A percentile compares a stretch with the other conserved stretches of the same genome.
Evolutionary conservation across 37 sponge, comb jelly and placozoan genomes (phyloP).

Genomic region (Corticium candelabrum): DNA sequence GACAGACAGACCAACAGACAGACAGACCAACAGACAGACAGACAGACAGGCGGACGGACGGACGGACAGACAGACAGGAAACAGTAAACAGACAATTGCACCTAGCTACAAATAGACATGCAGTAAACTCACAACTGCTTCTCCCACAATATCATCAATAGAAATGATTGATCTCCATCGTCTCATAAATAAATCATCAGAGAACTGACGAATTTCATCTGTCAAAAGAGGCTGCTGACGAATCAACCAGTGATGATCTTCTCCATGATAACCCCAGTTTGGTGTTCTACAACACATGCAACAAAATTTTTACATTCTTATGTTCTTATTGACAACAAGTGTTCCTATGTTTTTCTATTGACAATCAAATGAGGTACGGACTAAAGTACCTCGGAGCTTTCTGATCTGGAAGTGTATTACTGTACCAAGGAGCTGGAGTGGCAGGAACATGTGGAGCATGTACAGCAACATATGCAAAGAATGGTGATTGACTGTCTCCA

Average conservation of each 20-base stretch:
- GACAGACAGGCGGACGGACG: no score
- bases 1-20: no score
- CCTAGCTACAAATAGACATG: no score
- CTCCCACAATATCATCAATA: slow-evolving; percentile 61
- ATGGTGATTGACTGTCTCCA: slow-evolving; percentile 18
- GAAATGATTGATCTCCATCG: slow-evolving; percentile 66
- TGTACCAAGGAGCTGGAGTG: slow-evolving; percentile 73
- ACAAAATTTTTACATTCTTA: no score
- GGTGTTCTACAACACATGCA: slow-evolving; percentile 42
- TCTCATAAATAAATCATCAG: slow-evolving; percentile 50
- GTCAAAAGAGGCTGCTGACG: slow-evolving; percentile 37
- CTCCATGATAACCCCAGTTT: slow-evolving; percentile 50
- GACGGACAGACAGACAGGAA: no score
- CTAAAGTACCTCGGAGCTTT: slow-evolving; percentile 43
- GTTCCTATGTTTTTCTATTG: no score
- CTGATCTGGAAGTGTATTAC: slow-evolving; percentile 9
- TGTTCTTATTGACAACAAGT: no score
- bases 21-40: no score
- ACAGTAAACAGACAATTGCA: no score
- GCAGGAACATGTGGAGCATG: slow-evolving; percentile 78
- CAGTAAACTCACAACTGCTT: slow-evolving; percentile 13
- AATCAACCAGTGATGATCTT: slow-evolving; percentile 57
- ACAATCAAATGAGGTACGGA: no score
- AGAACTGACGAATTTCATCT: neutral
- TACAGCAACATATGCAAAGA: slow-evolving; percentile 62